Conservation (phyloP, 2,113 vertebrate genomes). For the Furnarius figulus region DNA sequence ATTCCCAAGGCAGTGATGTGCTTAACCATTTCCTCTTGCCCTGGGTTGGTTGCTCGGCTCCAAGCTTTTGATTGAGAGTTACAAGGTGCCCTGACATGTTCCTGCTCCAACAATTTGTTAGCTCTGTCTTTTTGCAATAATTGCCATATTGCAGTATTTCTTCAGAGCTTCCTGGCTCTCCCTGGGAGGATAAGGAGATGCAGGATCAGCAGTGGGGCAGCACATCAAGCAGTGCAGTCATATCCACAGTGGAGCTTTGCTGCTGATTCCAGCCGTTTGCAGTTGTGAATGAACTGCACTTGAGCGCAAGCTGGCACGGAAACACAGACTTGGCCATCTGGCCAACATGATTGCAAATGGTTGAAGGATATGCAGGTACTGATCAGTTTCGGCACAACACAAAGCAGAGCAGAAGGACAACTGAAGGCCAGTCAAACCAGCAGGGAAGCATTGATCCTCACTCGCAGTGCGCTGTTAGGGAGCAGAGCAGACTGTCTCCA, state of each 20-base stretch:
- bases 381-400: not conserved
- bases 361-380: not conserved
- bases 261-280: not conserved
- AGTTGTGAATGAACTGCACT: not conserved
- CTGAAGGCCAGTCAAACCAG: not conserved
- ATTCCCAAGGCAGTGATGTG: not conserved
- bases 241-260: not conserved
- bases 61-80: not conserved
- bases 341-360: not conserved
- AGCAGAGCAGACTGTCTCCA: not conserved
- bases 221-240: not conserved
- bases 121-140: not conserved
- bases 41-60: not conserved
- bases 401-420: not conserved
- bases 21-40: not conserved
- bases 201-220: not conserved
- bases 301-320: not conserved
- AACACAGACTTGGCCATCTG: not conserved
- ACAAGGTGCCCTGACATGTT: not conserved
- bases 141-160: not conserved
- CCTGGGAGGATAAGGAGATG: not conserved
- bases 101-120: not conserved
- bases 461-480: fast-evolving
- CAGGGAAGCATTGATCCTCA: fast-evolving
- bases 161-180: slow-evolving; percentile 1